These are phyloP conservation scores for Enteromius afrohamiltoni DNA, from an alignment of 2,797 vertebrate genomes.

Conservation along the genomic window DNA sequence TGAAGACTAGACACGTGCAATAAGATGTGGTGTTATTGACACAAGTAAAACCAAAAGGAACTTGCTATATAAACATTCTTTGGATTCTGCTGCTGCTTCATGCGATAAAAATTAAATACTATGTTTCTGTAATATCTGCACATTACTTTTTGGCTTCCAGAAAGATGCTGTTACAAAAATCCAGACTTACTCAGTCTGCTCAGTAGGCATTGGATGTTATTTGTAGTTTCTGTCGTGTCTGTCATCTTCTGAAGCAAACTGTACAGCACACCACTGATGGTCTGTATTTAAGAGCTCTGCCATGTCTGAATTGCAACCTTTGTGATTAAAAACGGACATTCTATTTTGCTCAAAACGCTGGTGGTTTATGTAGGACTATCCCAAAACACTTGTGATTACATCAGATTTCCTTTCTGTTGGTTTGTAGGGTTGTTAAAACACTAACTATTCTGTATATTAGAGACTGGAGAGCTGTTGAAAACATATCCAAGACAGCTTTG, in stretches of 20 bases:
- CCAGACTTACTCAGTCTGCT: neutral
- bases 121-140: neutral
- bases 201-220: constrained; percentile 26
- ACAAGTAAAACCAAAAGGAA: neutral
- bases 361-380: constrained; percentile 45
- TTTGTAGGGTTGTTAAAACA: constrained; percentile 17
- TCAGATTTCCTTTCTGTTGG: constrained; percentile 22
- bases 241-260: constrained; percentile 36
- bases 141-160: neutral
- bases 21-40: neutral
- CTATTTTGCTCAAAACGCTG: constrained; percentile 65
- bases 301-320: constrained; percentile 73
- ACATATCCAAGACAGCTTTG: constrained; percentile 9
- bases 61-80: neutral
- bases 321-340: constrained; percentile 71
- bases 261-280: constrained; percentile 32
- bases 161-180: constrained; percentile 12
- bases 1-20: constrained; percentile 46
- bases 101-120: neutral
- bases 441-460: constrained; percentile 15
- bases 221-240: constrained; percentile 32
- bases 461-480: constrained; percentile 11
- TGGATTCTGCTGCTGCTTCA: neutral
- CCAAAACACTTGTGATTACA: constrained; percentile 9
- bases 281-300: constrained; percentile 53